These are phyloP conservation scores for Heteromyza rotundicornis DNA, from an alignment of 2,888 invertebrate species.

Conservation along the genomic window DNA sequence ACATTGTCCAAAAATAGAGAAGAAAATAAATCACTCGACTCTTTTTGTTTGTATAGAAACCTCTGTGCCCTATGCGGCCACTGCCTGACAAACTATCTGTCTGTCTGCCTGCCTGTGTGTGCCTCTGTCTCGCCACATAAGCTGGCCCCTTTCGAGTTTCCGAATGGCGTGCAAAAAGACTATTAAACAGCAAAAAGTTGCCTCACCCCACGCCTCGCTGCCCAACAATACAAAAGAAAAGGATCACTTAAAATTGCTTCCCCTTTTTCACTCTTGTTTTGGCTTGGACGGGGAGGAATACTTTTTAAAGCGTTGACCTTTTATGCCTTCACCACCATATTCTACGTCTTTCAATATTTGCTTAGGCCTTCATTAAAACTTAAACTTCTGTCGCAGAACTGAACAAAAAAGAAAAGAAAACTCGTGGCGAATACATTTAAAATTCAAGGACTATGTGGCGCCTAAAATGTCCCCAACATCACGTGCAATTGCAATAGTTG, in stretches of 20 bases:
- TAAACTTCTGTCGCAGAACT: conserved; percentile 32
- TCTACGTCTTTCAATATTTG: conserved; percentile 29
- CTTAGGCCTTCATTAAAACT: conserved; percentile 38
- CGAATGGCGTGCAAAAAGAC: conserved; percentile 26
- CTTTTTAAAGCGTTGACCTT: background rate
- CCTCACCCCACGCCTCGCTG: conserved; percentile 1
- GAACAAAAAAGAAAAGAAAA: background rate
- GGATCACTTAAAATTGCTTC: background rate
- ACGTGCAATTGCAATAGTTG: conserved; percentile 6
- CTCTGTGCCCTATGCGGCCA: too few species aligned
- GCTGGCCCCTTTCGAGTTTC: background rate
- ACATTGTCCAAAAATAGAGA: too few species aligned
- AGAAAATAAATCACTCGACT: too few species aligned
- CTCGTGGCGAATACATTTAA: background rate
- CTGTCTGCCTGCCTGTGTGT: background rate
- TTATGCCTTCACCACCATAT: background rate
- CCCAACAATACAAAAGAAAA: conserved; percentile 26
- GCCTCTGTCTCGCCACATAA: background rate
- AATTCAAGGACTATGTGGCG: conserved; percentile 1
- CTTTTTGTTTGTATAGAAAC: too few species aligned
- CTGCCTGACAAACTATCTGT: too few species aligned
- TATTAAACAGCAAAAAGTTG: conserved; percentile 20
- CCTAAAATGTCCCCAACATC: background rate
- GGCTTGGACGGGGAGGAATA: too few species aligned
- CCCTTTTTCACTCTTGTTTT: too few species aligned